Evolutionary conservation across 2,797 vertebrate genomes (phyloP), one percentile per base, ranked within the genome.

Genomic region (Smutsia temminckii): DNA sequence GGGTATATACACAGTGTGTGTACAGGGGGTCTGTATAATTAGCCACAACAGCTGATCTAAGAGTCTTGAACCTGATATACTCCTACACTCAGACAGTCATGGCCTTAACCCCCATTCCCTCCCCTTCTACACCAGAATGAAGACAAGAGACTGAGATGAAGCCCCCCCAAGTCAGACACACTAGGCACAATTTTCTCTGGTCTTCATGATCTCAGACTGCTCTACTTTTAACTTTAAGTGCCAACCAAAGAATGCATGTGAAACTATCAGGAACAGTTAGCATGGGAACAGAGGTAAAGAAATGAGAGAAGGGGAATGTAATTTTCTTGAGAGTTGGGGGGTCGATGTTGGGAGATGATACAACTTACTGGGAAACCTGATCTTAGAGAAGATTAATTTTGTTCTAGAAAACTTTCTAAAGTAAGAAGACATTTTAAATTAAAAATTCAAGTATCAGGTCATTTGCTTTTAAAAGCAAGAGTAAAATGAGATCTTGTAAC

Each of bases 391-490:
- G 42, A 23, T n/a, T 32, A 34, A 53, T 91, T 94, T 89, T 79
- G 27, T 61, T 94, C 74, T 57, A 80, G 61, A 89, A 72, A 66
- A 12, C 46, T 94, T 53, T 57, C n/a, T 46, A 64, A 91, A 68
- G 27, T 66, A 71, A 86, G 87, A 84, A 29, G 5, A 75, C 63
- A 55, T 55, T 63, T n/a, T 85, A 61, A 55, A 80, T 75, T 80
- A 63, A 40, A 74, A 71, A 69, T 68, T 29, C 25, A 86, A 94
- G 83, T n/a, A 57, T 21, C 8, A 63, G 20, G 5, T 61, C 27
- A 61, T 72, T 74, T 84, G 64, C 75, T 84, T 77, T 85, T 79
- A 89, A 85, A 95, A 94, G 63, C 20, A 86, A 88, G 40, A 91
- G 27, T 37, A 27, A 95, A 89, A 66, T 6, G 49, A 0, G 0